phyloP scores from a whole-genome alignment of 2,797 vertebrate genomes.

The Kryptolebias ocellatus region DNA sequence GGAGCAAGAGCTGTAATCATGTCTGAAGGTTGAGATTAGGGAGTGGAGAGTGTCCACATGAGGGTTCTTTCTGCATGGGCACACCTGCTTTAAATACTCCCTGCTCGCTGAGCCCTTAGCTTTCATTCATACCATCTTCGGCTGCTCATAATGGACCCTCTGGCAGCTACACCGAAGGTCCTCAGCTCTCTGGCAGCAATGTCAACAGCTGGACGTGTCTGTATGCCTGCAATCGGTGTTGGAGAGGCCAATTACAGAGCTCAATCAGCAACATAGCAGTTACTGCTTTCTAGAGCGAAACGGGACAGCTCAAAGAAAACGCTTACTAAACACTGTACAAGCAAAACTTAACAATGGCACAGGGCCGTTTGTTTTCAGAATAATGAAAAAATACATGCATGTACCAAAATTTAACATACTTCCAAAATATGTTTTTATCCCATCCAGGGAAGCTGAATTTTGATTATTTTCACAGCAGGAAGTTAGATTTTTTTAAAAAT shows the following conservation, averaged over 20 bases:
- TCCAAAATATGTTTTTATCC: not conserved
- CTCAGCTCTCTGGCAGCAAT: constrained; percentile 12
- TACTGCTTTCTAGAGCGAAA: constrained; percentile 19
- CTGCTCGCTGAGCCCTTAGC: not conserved
- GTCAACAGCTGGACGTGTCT: constrained; percentile 21
- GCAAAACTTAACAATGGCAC: too few species aligned
- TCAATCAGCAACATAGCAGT: constrained; percentile 31
- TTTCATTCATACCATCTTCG: constrained; percentile 23
- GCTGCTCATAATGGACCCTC: constrained; percentile 31
- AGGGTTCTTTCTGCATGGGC: constrained; percentile 34
- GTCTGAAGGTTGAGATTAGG: constrained; percentile 55
- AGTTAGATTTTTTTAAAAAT: not conserved
- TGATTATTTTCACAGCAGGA: not conserved
- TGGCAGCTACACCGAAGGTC: constrained; percentile 14
- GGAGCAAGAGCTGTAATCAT: constrained; percentile 55
- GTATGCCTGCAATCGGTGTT: not conserved
- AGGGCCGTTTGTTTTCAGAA: too few species aligned
- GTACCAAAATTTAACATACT: not conserved
- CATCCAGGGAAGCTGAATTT: not conserved
- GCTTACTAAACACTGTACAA: not conserved
- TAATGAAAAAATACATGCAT: too few species aligned
- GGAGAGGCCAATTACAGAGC: constrained; percentile 11
- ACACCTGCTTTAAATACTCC: constrained; percentile 38
- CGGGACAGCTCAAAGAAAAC: constrained; percentile 8
- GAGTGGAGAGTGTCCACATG: constrained; percentile 37